Percentiles rank a stretch among this genome's conserved stretches.
phyloP scores from a whole-genome alignment of 2,113 vertebrate species.

The Steatornis caripensis region DNA sequence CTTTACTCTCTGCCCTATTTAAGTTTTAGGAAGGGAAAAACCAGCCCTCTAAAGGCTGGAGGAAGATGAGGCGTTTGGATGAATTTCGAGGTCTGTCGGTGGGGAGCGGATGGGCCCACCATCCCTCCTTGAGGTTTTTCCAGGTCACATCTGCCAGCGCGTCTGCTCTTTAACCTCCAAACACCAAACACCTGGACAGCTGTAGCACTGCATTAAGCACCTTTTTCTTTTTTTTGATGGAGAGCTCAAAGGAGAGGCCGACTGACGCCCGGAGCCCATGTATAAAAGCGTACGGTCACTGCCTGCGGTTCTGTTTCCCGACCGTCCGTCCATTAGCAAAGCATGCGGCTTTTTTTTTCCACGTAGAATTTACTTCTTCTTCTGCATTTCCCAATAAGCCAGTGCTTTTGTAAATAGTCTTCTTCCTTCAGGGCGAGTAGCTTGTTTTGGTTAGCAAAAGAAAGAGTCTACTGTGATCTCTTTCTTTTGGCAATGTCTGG shows the following conservation, averaged over 20 bases:
- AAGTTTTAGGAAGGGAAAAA: neutral
- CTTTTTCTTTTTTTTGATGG: neutral
- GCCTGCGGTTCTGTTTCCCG: neutral
- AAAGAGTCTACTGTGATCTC: conserved; percentile 4
- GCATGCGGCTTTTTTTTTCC: neutral
- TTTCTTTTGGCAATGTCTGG: conserved; percentile 52
- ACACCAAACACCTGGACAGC: conserved; percentile 25
- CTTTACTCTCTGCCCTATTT: neutral
- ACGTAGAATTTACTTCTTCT: neutral
- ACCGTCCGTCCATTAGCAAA: neutral
- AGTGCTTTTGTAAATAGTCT: neutral
- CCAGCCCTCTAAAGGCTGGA: neutral
- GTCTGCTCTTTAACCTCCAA: neutral
- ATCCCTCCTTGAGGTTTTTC: conserved; percentile 20
- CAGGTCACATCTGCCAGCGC: conserved; percentile 18
- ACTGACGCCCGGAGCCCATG: fast-evolving
- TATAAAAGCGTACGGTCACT: neutral
- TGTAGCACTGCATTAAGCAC: neutral
- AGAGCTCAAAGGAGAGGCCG: neutral
- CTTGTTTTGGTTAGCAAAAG: conserved; percentile 1
- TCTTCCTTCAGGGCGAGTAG: conserved; percentile 3
- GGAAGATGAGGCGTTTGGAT: neutral
- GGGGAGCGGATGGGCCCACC: neutral
- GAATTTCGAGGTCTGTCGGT: neutral
- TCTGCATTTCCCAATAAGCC: neutral